Conservation (phyloP, 2,888 invertebrate species). For the Crepidodera aurea region DNA sequence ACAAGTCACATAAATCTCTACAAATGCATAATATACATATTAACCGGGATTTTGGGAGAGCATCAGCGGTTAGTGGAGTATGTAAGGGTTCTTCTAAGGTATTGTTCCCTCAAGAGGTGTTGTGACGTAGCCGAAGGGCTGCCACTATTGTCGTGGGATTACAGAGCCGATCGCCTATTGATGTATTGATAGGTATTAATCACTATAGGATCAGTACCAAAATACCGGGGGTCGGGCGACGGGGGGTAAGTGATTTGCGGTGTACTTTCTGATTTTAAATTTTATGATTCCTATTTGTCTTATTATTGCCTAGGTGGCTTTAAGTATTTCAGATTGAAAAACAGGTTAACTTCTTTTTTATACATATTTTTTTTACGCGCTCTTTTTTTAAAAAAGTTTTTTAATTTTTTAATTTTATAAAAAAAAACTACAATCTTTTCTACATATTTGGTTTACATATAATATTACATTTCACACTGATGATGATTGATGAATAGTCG, state of each 20-base stretch:
- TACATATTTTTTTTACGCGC: too few species aligned
- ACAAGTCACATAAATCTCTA: constrained; percentile 54
- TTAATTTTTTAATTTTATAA: too few species aligned
- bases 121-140: constrained; percentile 56
- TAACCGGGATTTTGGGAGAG: constrained; percentile 57
- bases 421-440: too few species aligned
- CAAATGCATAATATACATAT: constrained; percentile 55
- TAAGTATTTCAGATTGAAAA: too few species aligned
- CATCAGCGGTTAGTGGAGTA: constrained; percentile 55
- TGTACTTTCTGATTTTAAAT: neutral
- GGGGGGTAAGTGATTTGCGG: constrained; percentile 27
- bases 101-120: constrained; percentile 59
- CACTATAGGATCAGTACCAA: constrained; percentile 31
- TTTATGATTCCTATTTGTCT: too few species aligned
- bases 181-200: constrained; percentile 53
- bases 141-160: constrained; percentile 51
- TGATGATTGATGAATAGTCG: too few species aligned
- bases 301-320: too few species aligned
- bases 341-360: too few species aligned
- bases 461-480: too few species aligned
- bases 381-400: too few species aligned
- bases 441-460: too few species aligned
- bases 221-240: constrained; percentile 20
- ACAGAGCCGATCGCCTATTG: constrained; percentile 53
- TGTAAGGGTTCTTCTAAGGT: constrained; percentile 39